Base-by-base conservation (phyloP, 1,140 invertebrate genomes). In the Atopsyche davidsoni region DNA sequence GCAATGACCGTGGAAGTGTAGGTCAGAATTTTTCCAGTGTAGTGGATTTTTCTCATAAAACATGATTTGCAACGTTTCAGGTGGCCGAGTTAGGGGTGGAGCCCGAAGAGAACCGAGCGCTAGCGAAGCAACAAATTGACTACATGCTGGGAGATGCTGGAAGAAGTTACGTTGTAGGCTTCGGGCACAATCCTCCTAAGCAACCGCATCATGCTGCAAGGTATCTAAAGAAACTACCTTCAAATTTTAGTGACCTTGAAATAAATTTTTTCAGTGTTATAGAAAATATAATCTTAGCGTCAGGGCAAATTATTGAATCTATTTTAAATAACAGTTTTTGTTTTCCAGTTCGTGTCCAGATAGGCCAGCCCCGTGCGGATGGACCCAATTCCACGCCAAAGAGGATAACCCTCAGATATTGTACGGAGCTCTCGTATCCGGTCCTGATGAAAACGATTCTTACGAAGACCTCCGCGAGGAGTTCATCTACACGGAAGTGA, bases 91-190 rank as follows among this genome's bases (percentile, higher is more conserved):
- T 53, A 28, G 72, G 61, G 41, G 65, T 64, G 55, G 68, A 55
- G 34, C 43, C 64, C 0, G 48, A 65, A 23, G 63, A 64, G 47
- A 78, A 80, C 60, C 57, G 72, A 16, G 59, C 69, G 44, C 81
- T 82, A 62, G 81, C 80, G 6, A 69, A 72, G 56, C 60, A 73
- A 53, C 82, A 84, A 64, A 77, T 84, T 34, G 62, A 78, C 55
- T 84, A 83, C 60, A 78, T 79, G 48, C 65, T 85, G 0, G 81
- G 81, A 1, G 70, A 75, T 46, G 53, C 64, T 49, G 80, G 80
- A 2, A 68, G 75, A 35, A 83, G 80, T 59, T 85, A 70, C 59
- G 77, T 84, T 1, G 75, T 83, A 16, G 82, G 82, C 4, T 83
- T 75, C 60, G 82, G 81, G 1, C 60, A 65, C 25, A 76, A 81